These are phyloP conservation scores for Ormyrus nitidulus DNA, from an alignment of 2,888 invertebrate species.

Conservation along the genomic window DNA sequence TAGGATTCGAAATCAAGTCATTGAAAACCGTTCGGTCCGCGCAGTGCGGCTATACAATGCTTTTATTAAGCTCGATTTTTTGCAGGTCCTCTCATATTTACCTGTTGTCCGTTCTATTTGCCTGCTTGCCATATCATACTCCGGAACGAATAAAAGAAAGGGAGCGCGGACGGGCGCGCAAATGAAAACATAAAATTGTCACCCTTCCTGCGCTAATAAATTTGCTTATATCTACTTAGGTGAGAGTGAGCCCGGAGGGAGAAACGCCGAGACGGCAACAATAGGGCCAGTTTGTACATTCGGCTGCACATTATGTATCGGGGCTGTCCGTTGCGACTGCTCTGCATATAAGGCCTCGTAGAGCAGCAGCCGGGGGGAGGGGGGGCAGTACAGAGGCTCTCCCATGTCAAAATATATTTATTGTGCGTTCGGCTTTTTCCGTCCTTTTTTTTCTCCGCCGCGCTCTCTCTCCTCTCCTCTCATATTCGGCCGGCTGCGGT, in stretches of 20 bases:
- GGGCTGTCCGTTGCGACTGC: constrained; percentile 1
- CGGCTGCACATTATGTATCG: constrained; percentile 29
- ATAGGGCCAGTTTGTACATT: constrained; percentile 45
- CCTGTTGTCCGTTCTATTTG: constrained; percentile 9
- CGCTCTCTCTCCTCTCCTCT: constrained; percentile 48
- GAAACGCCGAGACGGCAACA: constrained; percentile 15
- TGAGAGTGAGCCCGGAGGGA: not conserved
- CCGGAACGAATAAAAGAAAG: not conserved
- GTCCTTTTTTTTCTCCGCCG: constrained; percentile 28
- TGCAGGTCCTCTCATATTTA: not conserved
- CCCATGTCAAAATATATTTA: constrained; percentile 76
- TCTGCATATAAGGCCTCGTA: constrained; percentile 12
- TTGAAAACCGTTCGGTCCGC: not conserved
- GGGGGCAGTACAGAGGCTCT: constrained; percentile 61
- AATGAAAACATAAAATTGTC: constrained; percentile 65
- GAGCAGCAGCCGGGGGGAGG: not conserved
- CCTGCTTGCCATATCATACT: not conserved
- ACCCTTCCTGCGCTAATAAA: constrained; percentile 59
- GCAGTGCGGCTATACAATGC: constrained; percentile 30
- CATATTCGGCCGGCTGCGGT: constrained; percentile 64
- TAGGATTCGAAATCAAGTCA: too few relatives aligned
- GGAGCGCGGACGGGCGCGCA: constrained; percentile 41
- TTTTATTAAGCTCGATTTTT: constrained; percentile 15
- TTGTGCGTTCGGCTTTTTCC: constrained; percentile 61
- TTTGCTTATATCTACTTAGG: constrained; percentile 40